phyloP scores from a whole-genome alignment of 2,797 vertebrate species.

The Acanthurus tractus region DNA sequence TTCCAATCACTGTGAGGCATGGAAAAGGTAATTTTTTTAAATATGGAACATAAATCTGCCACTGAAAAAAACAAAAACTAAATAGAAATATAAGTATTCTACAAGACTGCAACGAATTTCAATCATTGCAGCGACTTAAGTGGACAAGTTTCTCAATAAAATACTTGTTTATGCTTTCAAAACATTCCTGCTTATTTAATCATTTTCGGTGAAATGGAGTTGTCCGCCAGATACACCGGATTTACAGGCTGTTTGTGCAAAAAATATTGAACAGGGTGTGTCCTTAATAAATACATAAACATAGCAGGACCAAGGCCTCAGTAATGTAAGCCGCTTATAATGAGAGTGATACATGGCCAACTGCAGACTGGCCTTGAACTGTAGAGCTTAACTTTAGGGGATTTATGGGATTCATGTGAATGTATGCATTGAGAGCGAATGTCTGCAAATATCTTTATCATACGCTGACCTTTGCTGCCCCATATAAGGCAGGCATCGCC shows the following conservation, averaged over 20 bases:
- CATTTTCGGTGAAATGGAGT: background rate
- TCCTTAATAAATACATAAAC: constrained; percentile 37
- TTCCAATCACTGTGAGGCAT: background rate
- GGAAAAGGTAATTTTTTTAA: background rate
- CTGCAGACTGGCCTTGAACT: constrained; percentile 63
- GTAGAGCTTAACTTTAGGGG: constrained; percentile 46
- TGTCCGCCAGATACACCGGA: constrained; percentile 10
- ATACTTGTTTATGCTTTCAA: constrained; percentile 5
- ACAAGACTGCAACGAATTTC: background rate
- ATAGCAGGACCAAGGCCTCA: constrained; percentile 29
- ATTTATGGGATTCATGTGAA: constrained; percentile 46
- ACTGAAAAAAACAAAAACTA: background rate
- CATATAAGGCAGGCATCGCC: constrained; percentile 63
- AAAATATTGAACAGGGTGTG: constrained; percentile 24
- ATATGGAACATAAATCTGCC: background rate
- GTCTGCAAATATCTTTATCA: constrained; percentile 65
- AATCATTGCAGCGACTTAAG: constrained; percentile 13
- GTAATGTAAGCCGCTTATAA: constrained; percentile 47
- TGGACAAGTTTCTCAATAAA: background rate
- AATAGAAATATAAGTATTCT: background rate
- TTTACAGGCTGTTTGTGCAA: background rate
- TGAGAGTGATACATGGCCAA: constrained; percentile 54
- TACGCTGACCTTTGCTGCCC: constrained; percentile 67
- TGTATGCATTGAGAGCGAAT: constrained; percentile 29
- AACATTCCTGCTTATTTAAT: constrained; percentile 2